Evolutionary conservation across 2,113 vertebrate species (phyloP), one percentile per base, ranked within the genome.

Genomic region (Misgurnus mizolepis): DNA sequence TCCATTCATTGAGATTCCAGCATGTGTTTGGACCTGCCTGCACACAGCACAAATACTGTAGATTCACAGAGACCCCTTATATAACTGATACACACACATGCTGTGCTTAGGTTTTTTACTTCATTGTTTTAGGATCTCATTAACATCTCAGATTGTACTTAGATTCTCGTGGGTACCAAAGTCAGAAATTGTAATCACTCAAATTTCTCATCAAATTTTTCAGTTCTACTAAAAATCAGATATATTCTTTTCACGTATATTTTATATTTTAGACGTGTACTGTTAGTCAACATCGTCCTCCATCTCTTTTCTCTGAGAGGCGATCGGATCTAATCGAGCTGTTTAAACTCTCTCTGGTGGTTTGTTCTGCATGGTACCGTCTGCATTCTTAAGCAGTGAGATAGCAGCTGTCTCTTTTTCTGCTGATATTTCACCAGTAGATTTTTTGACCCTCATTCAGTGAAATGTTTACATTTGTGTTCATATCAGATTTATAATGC

Each of bases 371-470:
- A 27, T 60, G 66, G 65, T 60, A 49, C 67, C 85, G 80, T 89
- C 88, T 82, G 88, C 88, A 88, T 92, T 91, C 88, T 87, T 82
- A 22, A 2, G 4, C 58, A 76, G 61, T 91, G 85, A 89, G 72
- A 81, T 68, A 81, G 18, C 5, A n/a, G 49, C 17, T 6, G 18
- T 18, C 18, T 22, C 14, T 7, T 6, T 34, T 27, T 27, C 67
- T 7, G 5, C 43, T 47, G 45, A 47, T 7, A 47, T 47, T 47
- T 47, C 7, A 47, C 10, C 7, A 47, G 3, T 47, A 8, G 7
- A 47, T 18, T 4, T 43, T 67, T 40, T 15, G 39, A n/a, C n/a
- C 3, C 53, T 58, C 47, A 27, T 67, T 2, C 11, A 6, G 14
- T 39, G 7, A 39, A 34, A 45, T 0, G 27, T 27, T 69, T 14